A percentile compares a stretch with the other conserved stretches of the same genome.
These are phyloP conservation scores for Lepus europaeus DNA, from an alignment of 2,113 vertebrate species.

Conservation along the genomic window DNA sequence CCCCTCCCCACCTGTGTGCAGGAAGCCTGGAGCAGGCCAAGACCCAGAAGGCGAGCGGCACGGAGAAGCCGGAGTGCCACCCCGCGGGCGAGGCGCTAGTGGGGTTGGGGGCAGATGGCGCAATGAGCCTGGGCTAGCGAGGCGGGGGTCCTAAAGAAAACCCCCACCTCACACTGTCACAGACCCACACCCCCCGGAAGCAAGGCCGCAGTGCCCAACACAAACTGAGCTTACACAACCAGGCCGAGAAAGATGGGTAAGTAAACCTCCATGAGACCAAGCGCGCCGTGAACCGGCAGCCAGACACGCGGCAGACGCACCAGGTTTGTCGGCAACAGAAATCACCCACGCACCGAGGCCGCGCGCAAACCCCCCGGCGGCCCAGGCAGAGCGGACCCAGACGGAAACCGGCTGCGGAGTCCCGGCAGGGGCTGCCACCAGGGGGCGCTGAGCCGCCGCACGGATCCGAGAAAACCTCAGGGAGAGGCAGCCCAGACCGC, in stretches of 20 bases:
- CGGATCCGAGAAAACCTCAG: accelerated
- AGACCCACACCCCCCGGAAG: not conserved
- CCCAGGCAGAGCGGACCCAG: too few species aligned
- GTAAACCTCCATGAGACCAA: not conserved
- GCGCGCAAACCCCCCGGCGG: not conserved
- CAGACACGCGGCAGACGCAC: not conserved
- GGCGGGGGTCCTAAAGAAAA: not conserved
- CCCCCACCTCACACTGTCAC: not conserved
- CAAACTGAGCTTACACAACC: not conserved
- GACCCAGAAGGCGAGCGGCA: not conserved
- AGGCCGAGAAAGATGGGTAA: not conserved
- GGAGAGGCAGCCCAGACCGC: not conserved
- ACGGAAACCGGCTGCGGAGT: not conserved
- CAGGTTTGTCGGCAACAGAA: not conserved
- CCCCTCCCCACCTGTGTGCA: not conserved
- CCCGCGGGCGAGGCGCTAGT: accelerated
- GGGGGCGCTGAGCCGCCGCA: accelerated
- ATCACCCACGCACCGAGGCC: not conserved
- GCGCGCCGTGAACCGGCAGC: not conserved
- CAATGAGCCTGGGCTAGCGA: too few species aligned
- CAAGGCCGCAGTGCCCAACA: not conserved
- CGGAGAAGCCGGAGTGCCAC: not conserved
- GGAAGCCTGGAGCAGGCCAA: not conserved
- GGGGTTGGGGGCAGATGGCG: not conserved
- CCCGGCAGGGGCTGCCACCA: not conserved